Base-by-base conservation (phyloP, 2,113 vertebrate genomes). In the Gobio gobio region DNA sequence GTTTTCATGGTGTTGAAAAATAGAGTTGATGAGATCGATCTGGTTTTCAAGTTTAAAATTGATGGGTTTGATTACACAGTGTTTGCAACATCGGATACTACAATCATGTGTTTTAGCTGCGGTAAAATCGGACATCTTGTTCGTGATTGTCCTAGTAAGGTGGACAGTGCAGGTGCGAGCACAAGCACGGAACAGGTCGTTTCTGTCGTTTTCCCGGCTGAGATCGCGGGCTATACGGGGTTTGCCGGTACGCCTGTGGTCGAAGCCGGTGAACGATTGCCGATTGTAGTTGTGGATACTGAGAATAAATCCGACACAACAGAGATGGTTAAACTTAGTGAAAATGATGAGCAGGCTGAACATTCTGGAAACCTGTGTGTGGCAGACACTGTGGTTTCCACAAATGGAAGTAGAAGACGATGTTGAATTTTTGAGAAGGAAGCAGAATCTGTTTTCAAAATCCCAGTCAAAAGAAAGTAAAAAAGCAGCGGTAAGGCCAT, bases 1-100 rank as follows among this genome's bases (percentile, higher is more conserved):
- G 70, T 74, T 74, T 74, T 74, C 22, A 74, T 74, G 70, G 70
- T 72, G 22, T 5, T 47, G 43, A 73, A 24, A 22, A 73, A 47
- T 10, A 22, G 40, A 45, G 13, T 24, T 24, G 70, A 73, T 47
- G 43, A 73, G 10, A 73, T 73, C 10, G 5, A 73, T 47, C 13
- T 74, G 43, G n/a, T 73, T 72, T 72, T 72, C 18, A 72, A 72
- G 20, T 43, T 45, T 1, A 72, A 72, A 70, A 45, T 70, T 9
- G 7, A 72, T 72, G 36, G 68, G 0, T 72, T 72, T 20, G 36
- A 72, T 1, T 72, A 45, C 1, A 72, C 40, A 43, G 68, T 72
- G 8, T 72, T 72, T 72, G 68, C 68, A 45, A 45, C 68, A 72
- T 43, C 36, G n/a, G 40, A 72, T 43, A 45, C 36, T 12, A 43